Base-by-base conservation (phyloP, 2,888 invertebrate genomes). In the Lottia scabra region DNA sequence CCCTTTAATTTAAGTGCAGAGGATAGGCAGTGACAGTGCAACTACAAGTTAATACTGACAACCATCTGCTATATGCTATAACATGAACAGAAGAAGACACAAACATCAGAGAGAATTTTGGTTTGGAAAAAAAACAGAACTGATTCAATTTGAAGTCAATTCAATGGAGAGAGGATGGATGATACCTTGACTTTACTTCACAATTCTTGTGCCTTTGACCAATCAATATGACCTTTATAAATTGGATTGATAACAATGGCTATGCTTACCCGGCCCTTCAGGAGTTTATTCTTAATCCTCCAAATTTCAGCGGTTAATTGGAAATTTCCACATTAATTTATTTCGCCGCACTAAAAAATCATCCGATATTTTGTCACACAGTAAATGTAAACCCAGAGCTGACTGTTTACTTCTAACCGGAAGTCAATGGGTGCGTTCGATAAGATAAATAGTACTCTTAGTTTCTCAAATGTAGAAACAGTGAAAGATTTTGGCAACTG, bases 261-360 rank as follows among this genome's bases (percentile, higher is more conserved):
- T 63, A 66, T 27, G 74, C 86, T 83, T 83, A 86, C 86, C 86
- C 86, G 81, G 86, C 84, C 86, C 83, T 84, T 86, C 73, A 86
- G 85, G 86, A 86, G 84, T 78, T 84, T 86, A 81, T 85, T 86
- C 84, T 83, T 85, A 75, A 86, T 75, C 82, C 84, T 86, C 86
- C 86, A 86, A 86, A 86, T 86, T 83, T 80, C 86, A 83, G 83
- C 83, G 83, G 85, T 84, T 85, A 68, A 73, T 74, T 70, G 43
- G 48, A 65, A 68, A 74, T 48, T 68, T 72, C 77, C 69, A 62
- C 68, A 68, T 65, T 45, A 71, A 44, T 30, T 44, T 71, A 43
- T 62, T 62, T 43, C 38, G 65, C 43, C 38, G 30, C 30, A 38
- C 38, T 65, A 65, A 65, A 65, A 65, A 65, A 56, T 56, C 56